Percentiles rank a stretch among this genome's conserved stretches.
Evolutionary conservation across 1,140 invertebrate genomes (phyloP).

Genomic region (Drosophila persimilis): DNA sequence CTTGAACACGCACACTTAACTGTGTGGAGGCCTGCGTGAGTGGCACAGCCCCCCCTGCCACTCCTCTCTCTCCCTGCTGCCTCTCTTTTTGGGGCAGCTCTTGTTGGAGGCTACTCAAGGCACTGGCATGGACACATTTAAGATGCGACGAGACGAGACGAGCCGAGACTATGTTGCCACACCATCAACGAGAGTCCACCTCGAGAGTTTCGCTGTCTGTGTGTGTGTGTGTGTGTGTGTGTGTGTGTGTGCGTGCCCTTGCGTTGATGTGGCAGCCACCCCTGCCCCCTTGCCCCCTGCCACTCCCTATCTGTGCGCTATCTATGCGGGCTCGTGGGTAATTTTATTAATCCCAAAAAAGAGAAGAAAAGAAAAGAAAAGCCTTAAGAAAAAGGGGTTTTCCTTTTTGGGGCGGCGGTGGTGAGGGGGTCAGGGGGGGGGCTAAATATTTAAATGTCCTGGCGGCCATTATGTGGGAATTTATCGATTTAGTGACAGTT

Average conservation of each 20-base stretch:
- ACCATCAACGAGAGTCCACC: slow-evolving; percentile 52
- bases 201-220: slow-evolving; percentile 20
- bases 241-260: slow-evolving; percentile 71
- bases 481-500: slow-evolving; percentile 81
- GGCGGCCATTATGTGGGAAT: slow-evolving; percentile 81
- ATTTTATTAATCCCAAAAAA: slow-evolving; percentile 72
- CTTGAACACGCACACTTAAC: slow-evolving; percentile 81
- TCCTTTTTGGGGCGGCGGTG: neutral
- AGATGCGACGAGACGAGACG: slow-evolving; percentile 18
- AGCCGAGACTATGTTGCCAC: slow-evolving; percentile 35
- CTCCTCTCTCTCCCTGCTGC: slow-evolving; percentile 7
- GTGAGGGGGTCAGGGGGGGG: slow-evolving; percentile 1
- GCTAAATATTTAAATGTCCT: slow-evolving; percentile 79
- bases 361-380: slow-evolving; percentile 11
- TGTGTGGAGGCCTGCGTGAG: slow-evolving; percentile 60
- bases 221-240: neutral
- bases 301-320: slow-evolving; percentile 28
- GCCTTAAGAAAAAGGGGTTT: slow-evolving; percentile 49
- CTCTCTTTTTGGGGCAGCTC: slow-evolving; percentile 12
- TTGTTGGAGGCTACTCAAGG: slow-evolving; percentile 66
- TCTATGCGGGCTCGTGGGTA: slow-evolving; percentile 73
- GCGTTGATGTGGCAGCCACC: slow-evolving; percentile 59
- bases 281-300: neutral
- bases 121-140: slow-evolving; percentile 54
- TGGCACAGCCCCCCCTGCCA: slow-evolving; percentile 11